Conservation (phyloP, 2,888 invertebrate genomes). For the Limnephilus auricula region DNA sequence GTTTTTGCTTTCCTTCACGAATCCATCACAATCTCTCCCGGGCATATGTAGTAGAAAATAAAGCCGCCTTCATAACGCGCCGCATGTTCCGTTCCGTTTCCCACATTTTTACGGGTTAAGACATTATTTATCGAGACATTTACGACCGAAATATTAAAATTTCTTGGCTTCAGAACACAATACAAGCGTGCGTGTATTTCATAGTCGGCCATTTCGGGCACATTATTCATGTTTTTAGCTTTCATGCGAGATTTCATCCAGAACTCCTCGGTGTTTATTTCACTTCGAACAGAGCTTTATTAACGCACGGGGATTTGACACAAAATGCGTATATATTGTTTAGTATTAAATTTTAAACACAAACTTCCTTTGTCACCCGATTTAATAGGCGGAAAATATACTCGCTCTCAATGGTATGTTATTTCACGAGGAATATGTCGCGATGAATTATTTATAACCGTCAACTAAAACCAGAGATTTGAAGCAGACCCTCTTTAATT, state of each 20-base stretch:
- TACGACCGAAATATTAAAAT: slow-evolving; percentile 38
- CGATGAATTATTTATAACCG: background rate
- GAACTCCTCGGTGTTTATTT: slow-evolving; percentile 10
- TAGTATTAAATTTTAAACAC: background rate
- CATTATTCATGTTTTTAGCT: slow-evolving; percentile 9
- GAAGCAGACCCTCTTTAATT: background rate
- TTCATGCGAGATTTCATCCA: background rate
- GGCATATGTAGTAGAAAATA: background rate
- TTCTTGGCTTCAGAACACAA: slow-evolving; percentile 14
- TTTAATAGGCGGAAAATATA: background rate
- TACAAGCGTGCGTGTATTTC: slow-evolving; percentile 13
- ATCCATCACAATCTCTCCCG: background rate
- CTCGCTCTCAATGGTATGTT: background rate
- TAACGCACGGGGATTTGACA: background rate
- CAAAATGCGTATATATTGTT: background rate
- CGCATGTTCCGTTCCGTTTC: background rate
- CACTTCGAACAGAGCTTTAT: slow-evolving; percentile 11
- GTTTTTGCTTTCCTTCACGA: background rate
- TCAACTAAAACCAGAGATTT: background rate
- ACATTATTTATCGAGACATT: slow-evolving; percentile 43
- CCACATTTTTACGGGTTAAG: slow-evolving; percentile 26
- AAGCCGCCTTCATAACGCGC: background rate
- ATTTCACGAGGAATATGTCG: background rate
- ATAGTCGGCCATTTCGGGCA: background rate
- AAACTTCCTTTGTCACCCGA: background rate